Conservation (phyloP, 2,888 invertebrate species). For the Dryadula phaetusa region DNA sequence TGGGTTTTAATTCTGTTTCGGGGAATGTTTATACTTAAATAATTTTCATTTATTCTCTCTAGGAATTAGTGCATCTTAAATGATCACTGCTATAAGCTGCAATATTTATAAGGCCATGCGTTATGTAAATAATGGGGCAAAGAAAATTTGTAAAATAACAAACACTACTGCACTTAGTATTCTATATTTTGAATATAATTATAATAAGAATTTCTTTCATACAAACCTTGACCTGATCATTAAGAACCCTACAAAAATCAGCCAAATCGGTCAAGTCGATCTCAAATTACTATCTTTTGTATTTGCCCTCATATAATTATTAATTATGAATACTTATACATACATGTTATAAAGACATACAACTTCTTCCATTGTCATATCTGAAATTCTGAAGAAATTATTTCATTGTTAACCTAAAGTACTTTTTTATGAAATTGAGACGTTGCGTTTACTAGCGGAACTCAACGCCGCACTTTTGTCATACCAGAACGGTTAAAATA, state of each 20-base stretch:
- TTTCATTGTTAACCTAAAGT: too few species aligned
- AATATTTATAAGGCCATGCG: too few species aligned
- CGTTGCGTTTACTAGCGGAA: neutral
- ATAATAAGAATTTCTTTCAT: neutral
- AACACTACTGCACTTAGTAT: too few species aligned
- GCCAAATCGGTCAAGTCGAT: conserved; percentile 15
- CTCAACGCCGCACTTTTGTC: neutral
- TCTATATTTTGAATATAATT: neutral
- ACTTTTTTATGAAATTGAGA: neutral
- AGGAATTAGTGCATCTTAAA: too few species aligned
- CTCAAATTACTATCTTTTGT: neutral
- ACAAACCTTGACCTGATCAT: conserved; percentile 9
- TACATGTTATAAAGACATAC: neutral
- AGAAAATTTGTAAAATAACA: too few species aligned
- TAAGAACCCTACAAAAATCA: neutral
- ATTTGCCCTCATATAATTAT: neutral
- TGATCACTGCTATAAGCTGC: too few species aligned
- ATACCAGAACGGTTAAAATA: too few species aligned
- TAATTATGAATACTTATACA: neutral
- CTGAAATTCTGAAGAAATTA: neutral
- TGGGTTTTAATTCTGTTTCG: too few species aligned
- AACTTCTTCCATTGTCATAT: neutral
- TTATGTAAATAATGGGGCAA: too few species aligned
- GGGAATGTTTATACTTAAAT: too few species aligned
- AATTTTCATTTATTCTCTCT: too few species aligned